A percentile compares a stretch with the other conserved stretches of the same genome.
phyloP scores from a whole-genome alignment of 2,888 invertebrate genomes.

The Liopterus haemorrhoidalis region DNA sequence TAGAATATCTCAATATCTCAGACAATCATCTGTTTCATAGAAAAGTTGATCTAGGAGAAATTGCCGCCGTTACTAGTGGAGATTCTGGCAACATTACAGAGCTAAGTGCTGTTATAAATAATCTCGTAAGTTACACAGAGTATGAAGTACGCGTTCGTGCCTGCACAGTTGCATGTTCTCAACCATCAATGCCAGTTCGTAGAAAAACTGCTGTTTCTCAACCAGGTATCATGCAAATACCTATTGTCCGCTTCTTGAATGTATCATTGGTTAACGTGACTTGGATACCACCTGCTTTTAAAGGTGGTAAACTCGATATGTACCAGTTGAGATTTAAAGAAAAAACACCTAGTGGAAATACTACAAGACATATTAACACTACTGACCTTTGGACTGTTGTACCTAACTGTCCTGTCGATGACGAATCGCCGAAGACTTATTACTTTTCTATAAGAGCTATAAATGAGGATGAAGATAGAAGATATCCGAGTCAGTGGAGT shows the following conservation, averaged over 20 bases:
- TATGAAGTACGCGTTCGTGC: constrained; percentile 68
- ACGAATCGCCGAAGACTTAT: no score
- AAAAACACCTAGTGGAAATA: constrained; percentile 30
- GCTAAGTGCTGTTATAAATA: no score
- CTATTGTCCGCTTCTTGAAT: constrained; percentile 45
- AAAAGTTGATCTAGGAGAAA: no score
- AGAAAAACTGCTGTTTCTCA: constrained; percentile 41
- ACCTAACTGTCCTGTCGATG: constrained; percentile 32
- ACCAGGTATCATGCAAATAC: constrained; percentile 39
- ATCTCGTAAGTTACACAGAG: constrained; percentile 56
- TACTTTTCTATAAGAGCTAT: constrained; percentile 41
- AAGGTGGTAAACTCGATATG: constrained; percentile 47
- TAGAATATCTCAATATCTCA: constrained; percentile 47
- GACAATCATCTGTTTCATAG: constrained; percentile 11
- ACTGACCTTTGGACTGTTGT: constrained; percentile 23
- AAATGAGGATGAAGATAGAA: constrained; percentile 34
- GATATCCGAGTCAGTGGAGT: constrained; percentile 41
- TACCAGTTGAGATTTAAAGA: constrained; percentile 49
- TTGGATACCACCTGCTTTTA: constrained; percentile 47
- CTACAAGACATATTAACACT: constrained; percentile 30
- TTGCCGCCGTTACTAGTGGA: no score
- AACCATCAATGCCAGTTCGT: constrained; percentile 38
- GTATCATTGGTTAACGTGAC: constrained; percentile 45
- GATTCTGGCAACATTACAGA: no score
- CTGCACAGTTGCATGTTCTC: constrained; percentile 64